phyloP scores from a whole-genome alignment of 2,888 invertebrate species.

The Drosophila cracens region DNA sequence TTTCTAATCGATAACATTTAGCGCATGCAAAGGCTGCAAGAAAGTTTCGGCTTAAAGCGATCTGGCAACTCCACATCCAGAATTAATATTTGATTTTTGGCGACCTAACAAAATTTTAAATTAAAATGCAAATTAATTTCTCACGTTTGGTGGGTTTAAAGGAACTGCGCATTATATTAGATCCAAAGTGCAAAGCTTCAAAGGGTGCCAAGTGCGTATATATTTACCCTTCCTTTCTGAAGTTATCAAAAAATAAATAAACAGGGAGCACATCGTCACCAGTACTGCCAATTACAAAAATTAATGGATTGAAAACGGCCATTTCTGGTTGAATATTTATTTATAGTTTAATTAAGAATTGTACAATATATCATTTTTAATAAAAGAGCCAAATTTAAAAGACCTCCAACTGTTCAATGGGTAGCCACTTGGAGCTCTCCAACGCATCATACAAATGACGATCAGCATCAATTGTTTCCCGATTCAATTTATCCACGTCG shows the following conservation, averaged over 20 bases:
- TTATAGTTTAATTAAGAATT: neutral
- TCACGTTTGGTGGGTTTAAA: constrained; percentile 88
- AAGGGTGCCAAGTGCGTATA: constrained; percentile 92
- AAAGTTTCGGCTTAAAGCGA: neutral
- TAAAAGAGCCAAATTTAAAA: constrained; percentile 82
- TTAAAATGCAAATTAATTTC: constrained; percentile 77
- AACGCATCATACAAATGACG: constrained; percentile 92
- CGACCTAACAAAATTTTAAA: constrained; percentile 23
- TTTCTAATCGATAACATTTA: constrained; percentile 24
- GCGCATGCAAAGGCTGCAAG: neutral
- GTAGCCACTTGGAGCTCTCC: constrained; percentile 93
- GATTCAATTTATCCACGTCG: constrained; percentile 91
- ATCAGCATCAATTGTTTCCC: constrained; percentile 91
- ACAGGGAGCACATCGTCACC: constrained; percentile 87
- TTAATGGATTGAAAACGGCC: no score
- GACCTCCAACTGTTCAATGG: constrained; percentile 90
- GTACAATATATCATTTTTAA: neutral
- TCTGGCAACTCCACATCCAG: constrained; percentile 27
- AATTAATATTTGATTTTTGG: constrained; percentile 35
- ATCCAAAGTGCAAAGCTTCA: constrained; percentile 93
- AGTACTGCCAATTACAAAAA: neutral
- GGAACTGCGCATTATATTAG: constrained; percentile 96
- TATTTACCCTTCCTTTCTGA: constrained; percentile 44
- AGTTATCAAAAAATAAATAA: constrained; percentile 30
- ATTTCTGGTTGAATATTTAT: neutral